Conservation (phyloP, 2,888 invertebrate genomes). For the Coelogynopora nodosa region DNA sequence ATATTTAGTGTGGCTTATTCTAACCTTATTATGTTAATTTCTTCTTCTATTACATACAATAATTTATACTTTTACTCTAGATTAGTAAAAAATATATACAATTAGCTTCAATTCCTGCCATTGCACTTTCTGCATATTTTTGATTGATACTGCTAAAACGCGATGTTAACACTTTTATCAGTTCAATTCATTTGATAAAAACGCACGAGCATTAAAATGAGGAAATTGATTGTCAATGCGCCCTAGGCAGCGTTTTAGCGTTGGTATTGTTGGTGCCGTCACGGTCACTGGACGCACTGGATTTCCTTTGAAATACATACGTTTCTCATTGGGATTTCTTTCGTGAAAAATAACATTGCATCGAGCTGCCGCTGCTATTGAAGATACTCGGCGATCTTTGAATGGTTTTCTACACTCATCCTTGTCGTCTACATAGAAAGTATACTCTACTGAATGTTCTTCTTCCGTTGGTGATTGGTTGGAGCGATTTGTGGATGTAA, state of each 20-base stretch:
- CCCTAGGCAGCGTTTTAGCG: conserved; percentile 33
- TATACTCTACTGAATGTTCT: conserved; percentile 33
- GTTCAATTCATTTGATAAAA: not conserved
- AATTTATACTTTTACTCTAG: no score
- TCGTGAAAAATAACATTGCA: conserved; percentile 35
- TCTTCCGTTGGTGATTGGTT: not conserved
- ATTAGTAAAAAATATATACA: no score
- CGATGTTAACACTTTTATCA: not conserved
- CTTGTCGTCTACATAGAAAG: conserved; percentile 44
- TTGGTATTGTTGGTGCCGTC: conserved; percentile 33
- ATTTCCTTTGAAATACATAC: conserved; percentile 54
- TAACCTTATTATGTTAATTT: no score
- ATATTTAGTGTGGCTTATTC: no score
- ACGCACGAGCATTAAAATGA: conserved; percentile 39
- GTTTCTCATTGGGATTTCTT: conserved; percentile 6
- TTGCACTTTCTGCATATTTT: no score
- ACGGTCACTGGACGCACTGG: conserved; percentile 37
- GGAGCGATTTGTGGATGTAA: not conserved
- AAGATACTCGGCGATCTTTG: conserved; percentile 26
- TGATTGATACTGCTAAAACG: no score
- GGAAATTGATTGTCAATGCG: conserved; percentile 41
- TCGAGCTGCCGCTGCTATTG: not conserved
- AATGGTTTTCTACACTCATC: conserved; percentile 23
- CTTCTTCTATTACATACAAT: no score
- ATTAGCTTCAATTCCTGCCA: no score